Base-by-base conservation (phyloP, 2,888 invertebrate species). In the Metellina segmentata region DNA sequence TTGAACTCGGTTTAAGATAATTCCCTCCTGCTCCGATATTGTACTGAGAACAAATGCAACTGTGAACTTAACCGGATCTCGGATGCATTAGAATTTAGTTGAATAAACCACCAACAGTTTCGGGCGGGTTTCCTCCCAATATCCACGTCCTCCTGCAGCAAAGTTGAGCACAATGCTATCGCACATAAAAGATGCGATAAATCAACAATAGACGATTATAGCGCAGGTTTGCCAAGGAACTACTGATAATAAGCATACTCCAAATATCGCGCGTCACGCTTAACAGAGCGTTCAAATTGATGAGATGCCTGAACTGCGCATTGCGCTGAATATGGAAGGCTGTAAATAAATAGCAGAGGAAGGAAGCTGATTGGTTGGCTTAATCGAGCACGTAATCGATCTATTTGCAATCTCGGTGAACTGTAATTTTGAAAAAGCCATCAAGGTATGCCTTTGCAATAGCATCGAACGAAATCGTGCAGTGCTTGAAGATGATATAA, bases 161-260 rank as follows among this genome's bases (percentile, higher is more conserved):
- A 13, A 77, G 13, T n/a, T 48, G 75, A 49, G 51, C 16, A 16
- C 5, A 61, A 61, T 13, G 13, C 61, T 61, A 16, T 61, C 11
- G 61, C 79, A 81, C 77, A 85, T 53, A 53, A 78, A 71, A 48
- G 61, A 72, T 49, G 72, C 85, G 61, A 91, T 91, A 91, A 91
- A 91, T 91, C 91, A 91, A 77, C 75, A 83, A 91, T 91, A 78
- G 83, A 13, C 90, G 85, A 90, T 90, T 90, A 61, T 61, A 90
- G 85, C 81, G 82, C 52, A 20, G 34, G 7, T 34, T 52, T 51
- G 81, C 82, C 83, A 69, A 61, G 70, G 81, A 87, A 78, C 77
- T 91, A 16, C 81, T 86, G 87, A 91, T 91, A 87, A 87, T 91
- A 86, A 91, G 91, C 70, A 61, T 16, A 78, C 91, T 72, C 61